phyloP scores from a whole-genome alignment of 1,140 invertebrate species.

The Chymomyza costata region DNA sequence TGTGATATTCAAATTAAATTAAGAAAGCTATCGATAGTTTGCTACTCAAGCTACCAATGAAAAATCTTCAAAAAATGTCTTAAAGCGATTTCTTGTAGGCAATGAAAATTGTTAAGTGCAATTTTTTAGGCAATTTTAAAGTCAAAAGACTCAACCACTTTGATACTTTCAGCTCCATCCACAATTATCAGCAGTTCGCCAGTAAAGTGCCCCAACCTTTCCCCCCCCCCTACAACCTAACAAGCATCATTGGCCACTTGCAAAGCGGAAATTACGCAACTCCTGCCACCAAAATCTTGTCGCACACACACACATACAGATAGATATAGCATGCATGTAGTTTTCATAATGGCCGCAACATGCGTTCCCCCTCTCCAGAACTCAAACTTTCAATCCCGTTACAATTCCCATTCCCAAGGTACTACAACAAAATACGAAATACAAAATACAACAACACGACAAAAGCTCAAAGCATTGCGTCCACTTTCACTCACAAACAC shows the following conservation, averaged over 20 bases:
- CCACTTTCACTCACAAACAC: not conserved
- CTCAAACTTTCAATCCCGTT: too few species aligned
- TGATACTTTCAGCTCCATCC: not conserved
- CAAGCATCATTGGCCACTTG: not conserved
- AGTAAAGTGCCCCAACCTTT: too few species aligned
- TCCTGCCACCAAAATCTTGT: not conserved
- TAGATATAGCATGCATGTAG: slow-evolving; percentile 18
- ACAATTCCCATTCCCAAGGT: too few species aligned
- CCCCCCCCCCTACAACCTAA: not conserved
- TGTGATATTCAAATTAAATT: too few species aligned
- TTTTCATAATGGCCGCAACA: slow-evolving; percentile 41
- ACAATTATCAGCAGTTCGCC: too few species aligned
- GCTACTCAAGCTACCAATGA: not conserved
- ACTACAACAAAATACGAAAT: slow-evolving; percentile 19
- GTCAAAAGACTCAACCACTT: not conserved
- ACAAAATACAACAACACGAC: slow-evolving; percentile 7
- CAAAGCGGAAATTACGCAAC: not conserved
- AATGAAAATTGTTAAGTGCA: not conserved
- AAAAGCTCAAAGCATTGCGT: not conserved
- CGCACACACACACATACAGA: not conserved
- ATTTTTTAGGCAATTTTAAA: not conserved
- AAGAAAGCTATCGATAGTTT: too few species aligned
- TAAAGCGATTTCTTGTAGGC: not conserved
- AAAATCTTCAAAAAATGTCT: not conserved
- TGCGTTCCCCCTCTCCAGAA: too few species aligned